A percentile compares a stretch with the other conserved stretches of the same genome.
phyloP scores from a whole-genome alignment of 2,797 vertebrate species.

The Pseudochirops cupreus region DNA sequence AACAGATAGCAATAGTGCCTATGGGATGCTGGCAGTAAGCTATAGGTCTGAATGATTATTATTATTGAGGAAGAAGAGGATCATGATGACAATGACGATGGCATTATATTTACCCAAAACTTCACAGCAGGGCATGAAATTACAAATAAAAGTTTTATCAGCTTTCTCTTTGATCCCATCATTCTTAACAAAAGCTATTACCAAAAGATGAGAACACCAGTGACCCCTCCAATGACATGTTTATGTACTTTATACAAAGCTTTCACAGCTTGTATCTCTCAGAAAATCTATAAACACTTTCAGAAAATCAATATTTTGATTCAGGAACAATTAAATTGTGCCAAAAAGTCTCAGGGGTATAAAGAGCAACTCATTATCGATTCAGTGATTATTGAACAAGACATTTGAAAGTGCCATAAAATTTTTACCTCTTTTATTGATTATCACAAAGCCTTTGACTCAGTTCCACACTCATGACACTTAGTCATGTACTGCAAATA shows the following conservation, averaged over 20 bases:
- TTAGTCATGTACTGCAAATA: background rate
- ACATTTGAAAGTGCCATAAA: background rate
- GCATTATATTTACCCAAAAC: background rate
- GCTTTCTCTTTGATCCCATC: background rate
- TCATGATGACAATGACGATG: background rate
- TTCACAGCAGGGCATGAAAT: background rate
- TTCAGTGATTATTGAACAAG: background rate
- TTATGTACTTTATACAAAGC: background rate
- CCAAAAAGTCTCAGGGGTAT: background rate
- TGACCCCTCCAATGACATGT: background rate
- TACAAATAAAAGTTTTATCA: background rate
- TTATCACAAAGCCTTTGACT: background rate
- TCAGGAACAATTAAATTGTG: background rate
- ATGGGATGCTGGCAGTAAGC: background rate
- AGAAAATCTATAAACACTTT: conserved; percentile 5
- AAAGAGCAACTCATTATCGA: background rate
- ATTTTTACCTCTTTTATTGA: background rate
- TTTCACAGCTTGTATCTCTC: background rate
- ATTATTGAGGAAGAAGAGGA: background rate
- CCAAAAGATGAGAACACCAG: background rate
- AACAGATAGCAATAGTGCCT: background rate
- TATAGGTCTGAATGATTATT: background rate
- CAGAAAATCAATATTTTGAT: conserved; percentile 1
- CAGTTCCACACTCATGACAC: background rate
- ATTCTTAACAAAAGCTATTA: conserved; percentile 4